These are phyloP conservation scores for Lycaon pictus DNA, from an alignment of 2,113 vertebrate species.

Conservation along the genomic window DNA sequence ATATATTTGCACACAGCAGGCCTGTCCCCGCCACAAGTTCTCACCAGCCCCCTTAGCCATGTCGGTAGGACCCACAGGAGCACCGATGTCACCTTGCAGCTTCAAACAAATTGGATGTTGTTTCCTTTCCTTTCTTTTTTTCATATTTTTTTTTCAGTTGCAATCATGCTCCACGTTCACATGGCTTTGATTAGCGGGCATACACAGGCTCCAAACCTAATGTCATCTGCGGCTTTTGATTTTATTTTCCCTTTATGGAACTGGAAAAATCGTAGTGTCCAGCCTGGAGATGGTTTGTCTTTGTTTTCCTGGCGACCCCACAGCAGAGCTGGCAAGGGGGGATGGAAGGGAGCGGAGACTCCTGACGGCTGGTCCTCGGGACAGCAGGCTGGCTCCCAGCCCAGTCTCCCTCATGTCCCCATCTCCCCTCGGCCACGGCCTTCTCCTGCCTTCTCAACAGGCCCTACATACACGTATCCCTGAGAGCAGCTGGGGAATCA, in stretches of 20 bases:
- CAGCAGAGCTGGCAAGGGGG: neutral
- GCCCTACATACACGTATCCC: accelerated
- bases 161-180: accelerated
- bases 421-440: neutral
- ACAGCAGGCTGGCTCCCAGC: neutral
- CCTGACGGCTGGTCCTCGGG: neutral
- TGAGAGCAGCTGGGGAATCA: neutral
- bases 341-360: accelerated
- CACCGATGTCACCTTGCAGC: accelerated
- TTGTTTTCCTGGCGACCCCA: neutral
- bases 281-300: neutral
- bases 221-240: neutral
- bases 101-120: neutral
- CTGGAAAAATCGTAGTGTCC: conserved; percentile 49
- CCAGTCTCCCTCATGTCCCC: neutral
- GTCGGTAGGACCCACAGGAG: accelerated
- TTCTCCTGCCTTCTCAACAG: neutral
- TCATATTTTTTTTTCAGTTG: too few relatives aligned
- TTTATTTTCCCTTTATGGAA: conserved; percentile 25
- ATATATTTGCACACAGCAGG: accelerated
- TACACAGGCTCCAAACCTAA: neutral
- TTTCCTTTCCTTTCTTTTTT: neutral
- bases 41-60: accelerated
- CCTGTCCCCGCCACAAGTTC: neutral
- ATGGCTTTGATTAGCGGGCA: conserved; percentile 32